Percentiles rank a stretch among this genome's conserved stretches.
Conservation (phyloP, 2,888 invertebrate genomes). For the Ryuthela nishihirai region DNA sequence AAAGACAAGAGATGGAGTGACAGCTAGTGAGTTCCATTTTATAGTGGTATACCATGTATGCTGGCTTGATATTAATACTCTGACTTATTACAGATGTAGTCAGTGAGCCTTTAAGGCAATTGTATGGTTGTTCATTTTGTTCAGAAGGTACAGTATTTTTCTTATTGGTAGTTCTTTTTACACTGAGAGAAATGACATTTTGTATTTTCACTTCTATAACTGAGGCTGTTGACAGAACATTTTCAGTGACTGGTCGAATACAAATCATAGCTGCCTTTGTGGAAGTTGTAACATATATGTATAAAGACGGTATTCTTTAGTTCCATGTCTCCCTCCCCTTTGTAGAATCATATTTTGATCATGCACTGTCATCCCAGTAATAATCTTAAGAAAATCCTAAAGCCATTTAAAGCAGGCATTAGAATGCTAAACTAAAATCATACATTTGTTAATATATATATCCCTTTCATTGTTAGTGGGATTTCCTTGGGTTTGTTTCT, state of each 20-base stretch:
- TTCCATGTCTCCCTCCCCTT: background rate
- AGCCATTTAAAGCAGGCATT: background rate
- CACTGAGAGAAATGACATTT: slow-evolving; percentile 3
- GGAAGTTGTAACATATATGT: background rate
- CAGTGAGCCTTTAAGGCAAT: slow-evolving; percentile 18
- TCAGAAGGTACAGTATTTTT: slow-evolving; percentile 13
- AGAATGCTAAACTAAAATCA: background rate
- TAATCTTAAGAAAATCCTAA: background rate
- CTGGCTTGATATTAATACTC: slow-evolving; percentile 12
- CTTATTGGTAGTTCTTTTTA: background rate
- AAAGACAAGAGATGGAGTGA: too few species aligned
- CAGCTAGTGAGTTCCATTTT: too few species aligned
- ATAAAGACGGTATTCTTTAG: background rate
- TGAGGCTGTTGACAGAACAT: background rate
- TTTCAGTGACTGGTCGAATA: slow-evolving; percentile 1
- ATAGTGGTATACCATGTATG: too few species aligned
- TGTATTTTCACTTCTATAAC: too few species aligned
- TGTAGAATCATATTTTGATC: background rate
- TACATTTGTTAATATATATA: slow-evolving; percentile 18
- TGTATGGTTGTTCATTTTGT: slow-evolving; percentile 3
- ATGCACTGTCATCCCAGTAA: background rate
- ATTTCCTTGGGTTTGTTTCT: slow-evolving; percentile 21
- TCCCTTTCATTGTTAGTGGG: slow-evolving; percentile 13
- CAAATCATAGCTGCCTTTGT: slow-evolving; percentile 8
- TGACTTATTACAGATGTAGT: slow-evolving; percentile 11